phyloP scores from a whole-genome alignment of 2,113 vertebrate genomes.

The Aphyosemion australe region DNA sequence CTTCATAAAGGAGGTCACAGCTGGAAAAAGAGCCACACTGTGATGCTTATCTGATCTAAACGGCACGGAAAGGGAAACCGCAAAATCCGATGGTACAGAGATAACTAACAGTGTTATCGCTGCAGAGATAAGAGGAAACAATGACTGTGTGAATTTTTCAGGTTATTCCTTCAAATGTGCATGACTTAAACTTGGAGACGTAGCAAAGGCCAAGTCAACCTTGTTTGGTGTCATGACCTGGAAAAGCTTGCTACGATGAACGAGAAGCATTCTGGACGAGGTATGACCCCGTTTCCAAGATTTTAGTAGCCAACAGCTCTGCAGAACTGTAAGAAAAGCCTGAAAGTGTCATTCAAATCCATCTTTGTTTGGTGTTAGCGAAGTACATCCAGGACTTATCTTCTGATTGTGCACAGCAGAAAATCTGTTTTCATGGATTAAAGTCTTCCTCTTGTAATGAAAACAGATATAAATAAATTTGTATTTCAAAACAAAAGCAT shows the following conservation, averaged over 20 bases:
- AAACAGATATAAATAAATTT: too few relatives aligned
- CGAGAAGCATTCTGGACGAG: conserved; percentile 40
- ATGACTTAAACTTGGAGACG: conserved; percentile 8
- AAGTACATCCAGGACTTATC: conserved; percentile 15
- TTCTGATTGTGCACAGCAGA: conserved; percentile 6
- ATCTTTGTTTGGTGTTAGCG: conserved; percentile 4
- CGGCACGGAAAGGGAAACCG: conserved; percentile 6
- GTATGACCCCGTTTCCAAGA: conserved; percentile 31
- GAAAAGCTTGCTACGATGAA: conserved; percentile 42
- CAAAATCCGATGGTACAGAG: conserved; percentile 12
- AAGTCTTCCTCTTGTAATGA: neutral
- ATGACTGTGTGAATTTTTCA: neutral
- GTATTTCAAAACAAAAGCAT: neutral
- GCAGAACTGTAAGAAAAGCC: conserved; percentile 21
- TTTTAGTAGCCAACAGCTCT: conserved; percentile 11
- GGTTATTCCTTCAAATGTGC: conserved; percentile 12
- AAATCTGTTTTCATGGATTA: conserved; percentile 14
- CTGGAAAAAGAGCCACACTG: conserved; percentile 7
- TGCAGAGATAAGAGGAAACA: conserved; percentile 9
- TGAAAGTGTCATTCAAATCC: conserved; percentile 10
- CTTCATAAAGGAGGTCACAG: conserved; percentile 13
- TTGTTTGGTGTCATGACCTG: conserved; percentile 41
- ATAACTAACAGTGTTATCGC: conserved; percentile 23
- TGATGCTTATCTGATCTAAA: conserved; percentile 38
- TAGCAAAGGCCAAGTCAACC: conserved; percentile 21